Evolutionary conservation across 2,113 vertebrate species (phyloP), one percentile per base, ranked within the genome.

Genomic region (Tetraodon nigroviridis): DNA sequence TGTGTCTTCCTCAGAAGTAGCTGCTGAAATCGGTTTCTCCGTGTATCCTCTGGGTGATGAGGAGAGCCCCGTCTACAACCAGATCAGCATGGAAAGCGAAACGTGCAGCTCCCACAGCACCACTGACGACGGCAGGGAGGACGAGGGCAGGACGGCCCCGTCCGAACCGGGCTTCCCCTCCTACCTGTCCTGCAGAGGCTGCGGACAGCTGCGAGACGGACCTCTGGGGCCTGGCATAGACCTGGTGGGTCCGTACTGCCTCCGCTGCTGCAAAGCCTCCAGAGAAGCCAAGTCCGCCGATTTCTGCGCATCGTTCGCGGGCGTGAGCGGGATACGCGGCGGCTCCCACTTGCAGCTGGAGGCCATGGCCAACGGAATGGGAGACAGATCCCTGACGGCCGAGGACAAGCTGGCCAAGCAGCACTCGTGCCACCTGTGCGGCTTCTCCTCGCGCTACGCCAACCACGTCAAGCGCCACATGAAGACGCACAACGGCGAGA

Each of bases 401-500:
- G 84, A 88, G 22, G 88, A 88, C 52, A 80, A 76, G 50, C 57
- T 56, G 32, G 74, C 90, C 58, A 92, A 94, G 41, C 86, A 97
- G 65, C 93, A 94, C 87, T 91, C 93, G 49, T 98, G 96, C 84
- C 91, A 93, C 78, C 89, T 96, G 50, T 99, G 96, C 58, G 92
- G 94, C 85, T 99, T 99, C 78, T 93, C 93, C 42, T 97, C 96
- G 0, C 94, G 95, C 73, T 98, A 99, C 84, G 94, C 95, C 83
- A 98, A 95, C 89, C 96, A 99, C 42, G 93, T 98, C 64, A 98
- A 96, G 85, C 92, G 96, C 50, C 96, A 99, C 90, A 97, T 98
- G 96, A 96, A 97, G 91, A 98, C 94, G 0, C 96, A 99, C 90
- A 98, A 96, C 1, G 96, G 96, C 20, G 96, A 99, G 90, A 99